Conservation (phyloP, 2,113 vertebrate genomes). For the Irena cyanogastra region DNA sequence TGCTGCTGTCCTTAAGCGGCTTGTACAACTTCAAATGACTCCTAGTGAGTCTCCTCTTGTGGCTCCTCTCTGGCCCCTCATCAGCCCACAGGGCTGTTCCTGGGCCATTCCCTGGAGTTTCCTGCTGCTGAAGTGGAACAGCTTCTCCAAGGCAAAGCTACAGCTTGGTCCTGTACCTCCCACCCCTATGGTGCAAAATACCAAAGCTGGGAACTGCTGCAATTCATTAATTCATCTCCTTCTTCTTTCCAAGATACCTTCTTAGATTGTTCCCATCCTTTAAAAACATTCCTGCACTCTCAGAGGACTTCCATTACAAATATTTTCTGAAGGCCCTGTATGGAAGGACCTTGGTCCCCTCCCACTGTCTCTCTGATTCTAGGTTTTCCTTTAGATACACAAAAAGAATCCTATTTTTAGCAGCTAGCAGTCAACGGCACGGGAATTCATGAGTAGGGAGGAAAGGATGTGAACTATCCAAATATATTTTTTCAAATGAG, state of each 20-base stretch:
- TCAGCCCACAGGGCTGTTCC: neutral
- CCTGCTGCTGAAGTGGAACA: neutral
- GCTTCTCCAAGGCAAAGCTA: neutral
- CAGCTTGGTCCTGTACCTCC: neutral
- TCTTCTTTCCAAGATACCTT: neutral
- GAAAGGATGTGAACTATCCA: slow-evolving; percentile 54
- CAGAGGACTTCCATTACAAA: neutral
- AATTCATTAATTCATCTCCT: neutral
- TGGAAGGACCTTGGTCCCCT: neutral
- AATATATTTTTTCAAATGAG: neutral
- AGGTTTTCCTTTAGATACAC: slow-evolving; percentile 12
- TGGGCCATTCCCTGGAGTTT: neutral
- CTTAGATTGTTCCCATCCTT: neutral
- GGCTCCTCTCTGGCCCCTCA: neutral
- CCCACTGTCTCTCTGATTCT: neutral
- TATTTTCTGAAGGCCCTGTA: neutral
- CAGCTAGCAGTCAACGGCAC: neutral
- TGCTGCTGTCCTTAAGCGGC: neutral
- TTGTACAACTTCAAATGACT: neutral
- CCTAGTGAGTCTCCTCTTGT: neutral
- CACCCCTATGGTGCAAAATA: neutral
- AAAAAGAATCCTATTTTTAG: slow-evolving; percentile 41
- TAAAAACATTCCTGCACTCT: neutral
- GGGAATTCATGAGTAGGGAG: slow-evolving; percentile 49
- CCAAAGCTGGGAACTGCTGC: neutral